Conservation (phyloP, 1,140 invertebrate species). For the Drosophila subpulchrella region DNA sequence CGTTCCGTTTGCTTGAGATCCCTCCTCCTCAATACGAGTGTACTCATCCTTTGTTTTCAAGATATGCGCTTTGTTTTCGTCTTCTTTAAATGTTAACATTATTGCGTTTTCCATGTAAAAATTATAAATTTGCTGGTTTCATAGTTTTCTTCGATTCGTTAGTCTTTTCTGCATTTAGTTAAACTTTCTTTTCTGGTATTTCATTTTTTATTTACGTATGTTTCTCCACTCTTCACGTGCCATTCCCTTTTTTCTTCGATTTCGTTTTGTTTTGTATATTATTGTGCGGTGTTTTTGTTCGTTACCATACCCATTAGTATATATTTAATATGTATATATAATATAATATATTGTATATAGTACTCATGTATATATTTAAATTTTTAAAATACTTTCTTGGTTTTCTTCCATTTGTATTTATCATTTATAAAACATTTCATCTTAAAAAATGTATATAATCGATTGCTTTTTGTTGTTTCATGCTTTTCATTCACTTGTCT, state of each 20-base stretch:
- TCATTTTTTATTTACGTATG: conserved; percentile 59
- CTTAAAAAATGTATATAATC: conserved; percentile 81
- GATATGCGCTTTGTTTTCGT: conserved; percentile 78
- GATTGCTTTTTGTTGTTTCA: conserved; percentile 76
- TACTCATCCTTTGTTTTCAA: conserved; percentile 54
- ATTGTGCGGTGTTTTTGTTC: conserved; percentile 82
- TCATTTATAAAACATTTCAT: conserved; percentile 77
- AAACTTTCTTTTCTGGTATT: conserved; percentile 45
- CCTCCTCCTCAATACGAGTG: conserved; percentile 16
- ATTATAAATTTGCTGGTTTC: conserved; percentile 70
- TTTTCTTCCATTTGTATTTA: conserved; percentile 45
- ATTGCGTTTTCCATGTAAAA: conserved; percentile 76
- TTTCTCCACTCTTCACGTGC: conserved; percentile 24
- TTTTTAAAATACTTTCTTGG: conserved; percentile 81
- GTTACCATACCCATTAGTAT: conserved; percentile 76
- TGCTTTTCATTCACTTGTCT: conserved; percentile 43
- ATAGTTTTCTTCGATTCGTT: conserved; percentile 41
- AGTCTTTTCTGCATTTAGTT: conserved; percentile 73
- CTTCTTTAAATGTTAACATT: conserved; percentile 77
- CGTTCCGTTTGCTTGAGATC: conserved; percentile 28
- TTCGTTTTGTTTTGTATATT: conserved; percentile 72
- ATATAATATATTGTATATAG: conserved; percentile 67
- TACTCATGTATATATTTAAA: conserved; percentile 82
- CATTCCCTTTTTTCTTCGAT: conserved; percentile 7
- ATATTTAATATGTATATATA: conserved; percentile 75